A percentile compares a stretch with the other conserved stretches of the same genome.
Evolutionary conservation across 2,888 invertebrate genomes (phyloP).

Genomic region (Rotaria magnacalcarata): DNA sequence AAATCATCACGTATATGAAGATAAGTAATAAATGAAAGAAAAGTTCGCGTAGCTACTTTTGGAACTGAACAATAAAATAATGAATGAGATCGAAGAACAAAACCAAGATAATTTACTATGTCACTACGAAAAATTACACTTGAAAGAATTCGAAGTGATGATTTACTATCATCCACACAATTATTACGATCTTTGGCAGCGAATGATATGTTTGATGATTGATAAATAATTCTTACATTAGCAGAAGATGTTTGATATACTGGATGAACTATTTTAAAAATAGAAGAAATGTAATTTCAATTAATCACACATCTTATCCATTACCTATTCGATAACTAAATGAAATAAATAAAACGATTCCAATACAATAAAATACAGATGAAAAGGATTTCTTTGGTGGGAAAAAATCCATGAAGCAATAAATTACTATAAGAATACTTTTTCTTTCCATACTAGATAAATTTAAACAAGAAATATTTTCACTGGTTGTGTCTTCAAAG

Average conservation of each 20-base stretch:
- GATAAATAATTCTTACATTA: not conserved
- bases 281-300: too few species aligned
- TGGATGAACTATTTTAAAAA: not conserved
- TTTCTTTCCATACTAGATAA: not conserved
- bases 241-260: not conserved
- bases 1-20: constrained; percentile 19
- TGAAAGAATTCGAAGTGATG: not conserved
- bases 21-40: not conserved
- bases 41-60: constrained; percentile 24
- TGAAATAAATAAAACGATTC: not conserved
- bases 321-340: not conserved
- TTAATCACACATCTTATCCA: not conserved
- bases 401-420: not conserved
- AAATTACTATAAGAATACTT: not conserved
- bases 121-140: not conserved
- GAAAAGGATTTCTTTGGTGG: not conserved
- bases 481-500: not conserved
- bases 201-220: not conserved
- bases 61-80: constrained; percentile 31
- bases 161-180: not conserved
- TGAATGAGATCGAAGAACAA: not conserved
- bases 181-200: not conserved
- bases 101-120: not conserved
- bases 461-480: not conserved
- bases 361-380: not conserved